A percentile compares a stretch with the other conserved stretches of the same genome.
phyloP scores from a whole-genome alignment of 1,140 invertebrate genomes.

The Dendrolimus kikuchii region DNA sequence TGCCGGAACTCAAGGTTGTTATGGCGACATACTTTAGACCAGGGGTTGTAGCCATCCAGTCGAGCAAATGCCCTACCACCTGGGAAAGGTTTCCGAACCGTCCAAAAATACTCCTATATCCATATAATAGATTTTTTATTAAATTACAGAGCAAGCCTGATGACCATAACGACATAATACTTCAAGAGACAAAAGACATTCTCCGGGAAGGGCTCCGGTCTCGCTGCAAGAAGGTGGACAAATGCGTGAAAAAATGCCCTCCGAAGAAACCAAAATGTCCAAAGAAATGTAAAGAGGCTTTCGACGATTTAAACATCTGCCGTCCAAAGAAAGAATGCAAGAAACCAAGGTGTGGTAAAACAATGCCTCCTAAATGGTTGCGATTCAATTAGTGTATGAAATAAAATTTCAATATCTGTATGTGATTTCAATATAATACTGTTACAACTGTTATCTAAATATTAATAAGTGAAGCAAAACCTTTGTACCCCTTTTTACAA shows the following conservation, averaged over 20 bases:
- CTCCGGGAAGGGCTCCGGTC: constrained; percentile 22
- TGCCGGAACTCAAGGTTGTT: too few species aligned
- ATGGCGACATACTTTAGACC: too few species aligned
- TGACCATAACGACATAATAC: constrained; percentile 6
- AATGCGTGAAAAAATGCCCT: constrained; percentile 24
- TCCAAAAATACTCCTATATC: too few species aligned
- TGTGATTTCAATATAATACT: constrained; percentile 13
- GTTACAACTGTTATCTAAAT: too few species aligned
- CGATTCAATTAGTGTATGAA: too few species aligned
- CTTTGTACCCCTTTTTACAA: too few species aligned
- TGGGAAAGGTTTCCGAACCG: too few species aligned
- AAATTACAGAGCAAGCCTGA: constrained; percentile 1
- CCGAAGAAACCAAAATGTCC: constrained; percentile 16
- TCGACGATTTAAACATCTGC: constrained; percentile 26
- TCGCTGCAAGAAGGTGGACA: constrained; percentile 20
- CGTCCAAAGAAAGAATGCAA: constrained; percentile 13
- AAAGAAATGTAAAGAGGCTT: constrained; percentile 22
- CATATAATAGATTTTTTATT: neutral
- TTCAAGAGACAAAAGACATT: constrained; percentile 22
- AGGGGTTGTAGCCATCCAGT: too few species aligned
- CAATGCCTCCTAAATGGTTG: constrained; percentile 29
- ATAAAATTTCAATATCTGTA: too few species aligned
- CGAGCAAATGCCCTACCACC: too few species aligned
- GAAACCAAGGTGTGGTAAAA: constrained; percentile 25
- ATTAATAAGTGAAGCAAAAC: too few species aligned